These are phyloP conservation scores for Grus americana DNA, from an alignment of 2,113 vertebrate species.

Conservation along the genomic window DNA sequence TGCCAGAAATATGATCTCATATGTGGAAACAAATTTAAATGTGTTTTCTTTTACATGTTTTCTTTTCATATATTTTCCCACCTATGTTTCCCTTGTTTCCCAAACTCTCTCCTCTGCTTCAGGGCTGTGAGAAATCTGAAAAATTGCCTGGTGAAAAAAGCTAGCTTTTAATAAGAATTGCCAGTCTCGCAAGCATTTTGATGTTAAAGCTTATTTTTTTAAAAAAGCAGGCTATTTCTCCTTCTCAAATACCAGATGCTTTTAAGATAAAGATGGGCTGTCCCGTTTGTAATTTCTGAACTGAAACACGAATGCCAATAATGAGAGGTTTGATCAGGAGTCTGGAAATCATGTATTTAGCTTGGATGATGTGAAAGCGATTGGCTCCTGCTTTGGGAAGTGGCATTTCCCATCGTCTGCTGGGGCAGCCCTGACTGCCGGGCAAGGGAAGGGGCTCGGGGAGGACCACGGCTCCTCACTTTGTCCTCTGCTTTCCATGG, in stretches of 20 bases:
- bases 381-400: slow-evolving; percentile 37
- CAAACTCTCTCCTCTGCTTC: slow-evolving; percentile 44
- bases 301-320: neutral
- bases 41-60: slow-evolving; percentile 74
- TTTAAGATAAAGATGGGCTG: slow-evolving; percentile 34
- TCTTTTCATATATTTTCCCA: slow-evolving; percentile 58
- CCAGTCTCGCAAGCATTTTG: neutral
- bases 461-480: neutral
- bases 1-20: slow-evolving; percentile 84
- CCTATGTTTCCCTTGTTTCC: slow-evolving; percentile 68
- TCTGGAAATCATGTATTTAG: slow-evolving; percentile 46
- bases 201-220: neutral
- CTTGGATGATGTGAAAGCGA: neutral
- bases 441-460: neutral
- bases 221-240: neutral
- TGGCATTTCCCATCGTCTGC: slow-evolving; percentile 6
- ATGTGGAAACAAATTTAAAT: slow-evolving; percentile 80
- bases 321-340: neutral
- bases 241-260: slow-evolving; percentile 9
- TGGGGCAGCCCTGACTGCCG: neutral
- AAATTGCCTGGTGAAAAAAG: neutral
- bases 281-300: neutral
- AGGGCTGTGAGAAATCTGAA: slow-evolving; percentile 38
- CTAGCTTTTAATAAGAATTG: slow-evolving; percentile 53
- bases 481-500: neutral